Evolutionary conservation across 1,140 invertebrate species (phyloP).

Genomic region (Drosophila melanica): DNA sequence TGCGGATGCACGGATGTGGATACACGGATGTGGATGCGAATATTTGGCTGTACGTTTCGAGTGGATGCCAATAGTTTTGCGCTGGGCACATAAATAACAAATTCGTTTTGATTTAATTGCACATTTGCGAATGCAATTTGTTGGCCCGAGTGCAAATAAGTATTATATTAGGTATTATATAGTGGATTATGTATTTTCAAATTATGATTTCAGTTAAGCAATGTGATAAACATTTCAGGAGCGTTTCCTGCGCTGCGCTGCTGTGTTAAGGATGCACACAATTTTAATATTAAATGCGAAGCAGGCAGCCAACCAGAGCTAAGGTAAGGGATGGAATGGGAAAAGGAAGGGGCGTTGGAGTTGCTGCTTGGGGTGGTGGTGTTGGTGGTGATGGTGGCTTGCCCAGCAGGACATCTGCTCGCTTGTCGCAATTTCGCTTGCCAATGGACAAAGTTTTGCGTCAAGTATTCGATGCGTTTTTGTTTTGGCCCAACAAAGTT

Average conservation of each 20-base stretch:
- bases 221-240: conserved; percentile 47
- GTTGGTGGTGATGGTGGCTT: not conserved
- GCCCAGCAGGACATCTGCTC: conserved; percentile 71
- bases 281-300: conserved; percentile 78
- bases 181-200: conserved; percentile 44
- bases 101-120: conserved; percentile 81
- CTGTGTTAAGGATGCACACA: conserved; percentile 75
- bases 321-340: conserved; percentile 10
- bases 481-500: conserved; percentile 43
- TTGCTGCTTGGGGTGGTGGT: not conserved
- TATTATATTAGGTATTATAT: conserved; percentile 19
- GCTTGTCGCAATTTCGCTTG: conserved; percentile 55
- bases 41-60: conserved; percentile 33
- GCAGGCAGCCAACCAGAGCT: conserved; percentile 2
- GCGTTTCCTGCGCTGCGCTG: conserved; percentile 21
- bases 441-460: conserved; percentile 69
- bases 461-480: conserved; percentile 57
- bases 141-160: conserved; percentile 34
- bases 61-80: conserved; percentile 30
- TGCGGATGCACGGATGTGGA: conserved; percentile 10
- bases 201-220: conserved; percentile 71
- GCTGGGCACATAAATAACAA: conserved; percentile 72
- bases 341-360: not conserved
- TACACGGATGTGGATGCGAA: conserved; percentile 5
- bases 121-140: conserved; percentile 66